A percentile compares a stretch with the other conserved stretches of the same genome.
phyloP scores from a whole-genome alignment of 2,113 vertebrate genomes.

The Labeo rohita region DNA sequence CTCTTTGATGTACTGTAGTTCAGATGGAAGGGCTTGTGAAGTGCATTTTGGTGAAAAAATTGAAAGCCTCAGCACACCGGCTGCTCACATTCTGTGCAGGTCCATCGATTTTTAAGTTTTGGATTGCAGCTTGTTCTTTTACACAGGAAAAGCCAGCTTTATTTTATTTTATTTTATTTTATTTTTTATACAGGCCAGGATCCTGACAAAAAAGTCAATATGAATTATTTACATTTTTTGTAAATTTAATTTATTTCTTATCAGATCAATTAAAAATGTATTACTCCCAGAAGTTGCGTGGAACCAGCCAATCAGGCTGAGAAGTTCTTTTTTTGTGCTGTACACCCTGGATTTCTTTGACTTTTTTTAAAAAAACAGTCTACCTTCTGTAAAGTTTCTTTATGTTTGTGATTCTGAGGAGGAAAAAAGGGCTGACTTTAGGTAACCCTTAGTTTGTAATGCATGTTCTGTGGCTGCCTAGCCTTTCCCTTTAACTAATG shows the following conservation, averaged over 20 bases:
- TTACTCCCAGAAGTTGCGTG: background rate
- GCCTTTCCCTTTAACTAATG: background rate
- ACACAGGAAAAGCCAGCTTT: background rate
- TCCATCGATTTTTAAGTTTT: background rate
- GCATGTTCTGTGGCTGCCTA: background rate
- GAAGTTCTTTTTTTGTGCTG: background rate
- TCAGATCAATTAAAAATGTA: background rate
- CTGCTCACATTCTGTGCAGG: background rate
- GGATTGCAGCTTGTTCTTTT: background rate
- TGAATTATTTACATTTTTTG: background rate
- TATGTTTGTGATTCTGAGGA: background rate
- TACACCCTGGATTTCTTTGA: background rate
- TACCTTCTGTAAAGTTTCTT: background rate
- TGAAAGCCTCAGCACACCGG: background rate
- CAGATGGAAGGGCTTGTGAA: conserved; percentile 19
- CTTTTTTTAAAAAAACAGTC: too few relatives aligned
- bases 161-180: background rate
- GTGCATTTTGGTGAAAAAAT: background rate
- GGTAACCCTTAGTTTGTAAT: background rate
- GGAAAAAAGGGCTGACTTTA: background rate
- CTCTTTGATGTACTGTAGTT: conserved; percentile 31
- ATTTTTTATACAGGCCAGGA: background rate
- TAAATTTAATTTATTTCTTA: background rate
- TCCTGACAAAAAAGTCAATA: background rate
- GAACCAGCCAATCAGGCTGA: background rate